Evolutionary conservation across 2,113 vertebrate species (phyloP), one percentile per base, ranked within the genome.

Genomic region (Phylloscopus trochiloides): DNA sequence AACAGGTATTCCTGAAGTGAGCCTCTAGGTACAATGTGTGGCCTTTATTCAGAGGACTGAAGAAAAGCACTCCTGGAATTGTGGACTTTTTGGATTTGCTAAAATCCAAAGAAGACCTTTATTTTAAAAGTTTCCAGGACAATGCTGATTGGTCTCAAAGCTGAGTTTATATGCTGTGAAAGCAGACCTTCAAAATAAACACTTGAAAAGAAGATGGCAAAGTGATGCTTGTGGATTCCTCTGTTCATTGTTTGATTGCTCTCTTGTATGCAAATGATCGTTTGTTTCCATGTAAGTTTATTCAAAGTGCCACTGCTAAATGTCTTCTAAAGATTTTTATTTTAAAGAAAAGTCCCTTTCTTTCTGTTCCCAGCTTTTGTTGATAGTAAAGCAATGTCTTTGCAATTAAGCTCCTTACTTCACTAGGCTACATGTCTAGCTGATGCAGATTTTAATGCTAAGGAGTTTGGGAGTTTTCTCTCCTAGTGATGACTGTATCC

Each of bases 1-100:
- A 86, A 77, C n/a, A 65, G 25, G 40, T 89, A 62, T 76, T 96
- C 26, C 88, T 96, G 62, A 85, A 93, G 70, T 38, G 51, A 97
- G 55, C 67, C 67, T 96, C 52, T 71, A 80, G 72, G 32, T 68
- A 9, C 50, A 47, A 54, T 15, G 14, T 12, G 5, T 86, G 50
- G 72, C 45, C 87, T 74, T 81, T 65, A 14, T 76, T 71, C 58
- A 90, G 29, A 76, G 52, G n/a, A 75, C 32, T 71, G 76, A 95
- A 95, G 65, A 77, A 57, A 81, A 79, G 28, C 45, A 43, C 34
- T 76, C 88, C 52, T 71, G 43, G 45, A 88, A 81, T 26, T 74
- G 36, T 54, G 38, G n/a, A 76, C 45, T 68, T n/a, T 48, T 32
- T 63, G 62, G 52, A 75, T 89, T 94, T 83, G 32, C 47, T 74